Conservation (phyloP, 2,797 vertebrate species). For the Nasua narica region DNA sequence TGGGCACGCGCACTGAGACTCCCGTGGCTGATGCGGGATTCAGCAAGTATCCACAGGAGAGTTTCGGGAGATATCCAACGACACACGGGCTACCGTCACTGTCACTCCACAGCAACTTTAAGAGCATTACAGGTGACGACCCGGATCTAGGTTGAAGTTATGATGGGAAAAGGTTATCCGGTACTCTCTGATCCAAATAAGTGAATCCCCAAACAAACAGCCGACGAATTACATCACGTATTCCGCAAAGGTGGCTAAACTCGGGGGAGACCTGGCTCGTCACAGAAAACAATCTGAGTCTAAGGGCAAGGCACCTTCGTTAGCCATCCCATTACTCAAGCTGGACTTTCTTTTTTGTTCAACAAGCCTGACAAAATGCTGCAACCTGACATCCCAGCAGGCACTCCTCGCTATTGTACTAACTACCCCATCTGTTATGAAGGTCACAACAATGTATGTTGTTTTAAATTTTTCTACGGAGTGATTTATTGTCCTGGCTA, state of each 20-base stretch:
- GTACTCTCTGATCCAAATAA: not conserved
- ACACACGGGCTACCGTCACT: not conserved
- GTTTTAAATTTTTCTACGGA: constrained; percentile 78
- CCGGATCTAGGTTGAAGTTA: not conserved
- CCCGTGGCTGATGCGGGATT: not conserved
- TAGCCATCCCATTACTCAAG: not conserved
- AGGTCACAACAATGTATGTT: constrained; percentile 70
- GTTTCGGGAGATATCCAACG: not conserved
- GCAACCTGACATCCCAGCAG: constrained; percentile 62
- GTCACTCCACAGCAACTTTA: not conserved
- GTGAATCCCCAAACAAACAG: not conserved
- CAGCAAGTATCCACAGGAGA: not conserved
- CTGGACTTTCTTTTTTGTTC: constrained; percentile 35
- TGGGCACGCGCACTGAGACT: not conserved
- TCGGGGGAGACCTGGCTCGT: constrained; percentile 5
- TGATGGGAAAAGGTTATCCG: not conserved
- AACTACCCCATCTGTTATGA: constrained; percentile 61
- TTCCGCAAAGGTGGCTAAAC: constrained; percentile 21
- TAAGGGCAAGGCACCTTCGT: not conserved
- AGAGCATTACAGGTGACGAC: not conserved
- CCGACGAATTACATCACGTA: not conserved
- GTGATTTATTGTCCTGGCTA: constrained; percentile 79
- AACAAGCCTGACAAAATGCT: constrained; percentile 71
- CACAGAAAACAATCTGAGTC: not conserved
- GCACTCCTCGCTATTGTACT: constrained; percentile 57